A percentile compares a stretch with the other conserved stretches of the same genome.
These are phyloP conservation scores for Anoncus sp. DNA, from an alignment of 2,888 invertebrate genomes.

Conservation along the genomic window DNA sequence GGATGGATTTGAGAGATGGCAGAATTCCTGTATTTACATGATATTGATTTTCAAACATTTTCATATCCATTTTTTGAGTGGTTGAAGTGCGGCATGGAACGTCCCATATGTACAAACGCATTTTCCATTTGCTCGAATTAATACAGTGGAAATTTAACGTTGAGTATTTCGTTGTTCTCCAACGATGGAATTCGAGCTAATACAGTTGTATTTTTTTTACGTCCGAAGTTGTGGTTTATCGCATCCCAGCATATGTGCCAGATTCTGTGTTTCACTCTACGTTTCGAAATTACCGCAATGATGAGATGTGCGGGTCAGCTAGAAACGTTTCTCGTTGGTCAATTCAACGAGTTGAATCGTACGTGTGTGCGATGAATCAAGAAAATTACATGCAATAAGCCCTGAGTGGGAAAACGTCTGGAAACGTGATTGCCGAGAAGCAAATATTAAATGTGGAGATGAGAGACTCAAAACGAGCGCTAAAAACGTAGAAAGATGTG, in stretches of 20 bases:
- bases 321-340: not conserved
- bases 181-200: not conserved
- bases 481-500: not conserved
- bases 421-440: not conserved
- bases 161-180: no score
- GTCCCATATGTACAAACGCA: no score
- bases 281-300: conserved; percentile 1
- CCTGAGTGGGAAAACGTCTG: not conserved
- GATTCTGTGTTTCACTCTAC: not conserved
- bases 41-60: no score
- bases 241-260: not conserved
- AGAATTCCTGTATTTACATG: no score
- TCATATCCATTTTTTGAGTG: no score
- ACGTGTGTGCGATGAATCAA: not conserved
- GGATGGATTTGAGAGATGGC: no score
- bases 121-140: conserved; percentile 1
- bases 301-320: not conserved
- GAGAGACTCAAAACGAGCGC: not conserved
- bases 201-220: not conserved
- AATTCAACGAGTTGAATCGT: conserved; percentile 17
- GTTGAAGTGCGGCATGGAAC: no score
- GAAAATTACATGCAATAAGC: conserved; percentile 9
- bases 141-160: not conserved
- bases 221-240: not conserved
- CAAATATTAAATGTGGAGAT: not conserved